Percentiles rank a stretch among this genome's conserved stretches.
These are phyloP conservation scores for Hirundichthys speculiger DNA, from an alignment of 2,113 vertebrate species.

Conservation along the genomic window DNA sequence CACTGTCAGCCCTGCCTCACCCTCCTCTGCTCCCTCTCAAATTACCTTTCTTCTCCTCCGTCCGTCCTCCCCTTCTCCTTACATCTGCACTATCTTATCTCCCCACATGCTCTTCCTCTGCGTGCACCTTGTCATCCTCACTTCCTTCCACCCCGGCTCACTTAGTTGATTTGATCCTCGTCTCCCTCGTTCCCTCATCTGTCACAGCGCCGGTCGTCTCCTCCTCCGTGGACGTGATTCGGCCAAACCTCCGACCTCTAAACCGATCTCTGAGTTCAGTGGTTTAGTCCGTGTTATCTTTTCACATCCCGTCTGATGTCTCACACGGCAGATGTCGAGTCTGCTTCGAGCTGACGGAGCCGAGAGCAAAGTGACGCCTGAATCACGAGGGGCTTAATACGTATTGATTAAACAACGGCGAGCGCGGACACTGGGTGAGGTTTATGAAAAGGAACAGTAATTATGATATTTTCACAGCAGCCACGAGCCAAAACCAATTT, in stretches of 20 bases:
- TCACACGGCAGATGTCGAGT: slow-evolving; percentile 3
- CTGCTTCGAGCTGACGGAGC: slow-evolving; percentile 8
- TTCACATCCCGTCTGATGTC: slow-evolving; percentile 21
- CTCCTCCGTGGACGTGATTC: slow-evolving; percentile 14
- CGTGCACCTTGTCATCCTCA: slow-evolving; percentile 69
- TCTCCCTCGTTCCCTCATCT: slow-evolving; percentile 46
- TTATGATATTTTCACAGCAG: not conserved
- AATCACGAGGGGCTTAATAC: not conserved
- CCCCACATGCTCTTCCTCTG: slow-evolving; percentile 69
- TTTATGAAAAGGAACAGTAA: not conserved
- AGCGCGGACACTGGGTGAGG: not conserved
- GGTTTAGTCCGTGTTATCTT: slow-evolving; percentile 21
- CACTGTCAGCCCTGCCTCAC: slow-evolving; percentile 86
- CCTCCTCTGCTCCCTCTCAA: slow-evolving; percentile 71
- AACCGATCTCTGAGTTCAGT: slow-evolving; percentile 52
- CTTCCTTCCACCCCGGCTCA: slow-evolving; percentile 62
- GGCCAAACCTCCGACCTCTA: slow-evolving; percentile 51
- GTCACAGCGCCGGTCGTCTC: slow-evolving; percentile 34
- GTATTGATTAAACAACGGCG: not conserved
- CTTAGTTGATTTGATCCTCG: slow-evolving; percentile 47
- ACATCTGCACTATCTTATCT: slow-evolving; percentile 73
- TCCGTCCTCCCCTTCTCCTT: slow-evolving; percentile 60
- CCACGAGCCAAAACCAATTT: no score
- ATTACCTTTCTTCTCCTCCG: slow-evolving; percentile 70
- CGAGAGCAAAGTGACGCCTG: slow-evolving; percentile 9